A percentile compares a stretch with the other conserved stretches of the same genome.
Evolutionary conservation across 1,140 invertebrate genomes (phyloP).

Genomic region (Delia radicum): DNA sequence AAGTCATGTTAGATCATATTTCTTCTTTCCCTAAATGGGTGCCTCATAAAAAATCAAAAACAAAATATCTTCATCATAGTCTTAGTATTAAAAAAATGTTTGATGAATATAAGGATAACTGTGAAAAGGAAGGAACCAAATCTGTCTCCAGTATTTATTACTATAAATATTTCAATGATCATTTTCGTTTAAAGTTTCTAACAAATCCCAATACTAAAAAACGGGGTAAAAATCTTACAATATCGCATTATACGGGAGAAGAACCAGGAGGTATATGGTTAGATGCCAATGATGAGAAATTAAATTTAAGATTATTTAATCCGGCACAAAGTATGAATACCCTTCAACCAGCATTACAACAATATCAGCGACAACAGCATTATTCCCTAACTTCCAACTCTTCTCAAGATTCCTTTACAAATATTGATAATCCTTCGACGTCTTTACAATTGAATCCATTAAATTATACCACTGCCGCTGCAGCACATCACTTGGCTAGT

Average conservation of each 20-base stretch:
- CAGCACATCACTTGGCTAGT: too few relatives aligned
- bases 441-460: not conserved
- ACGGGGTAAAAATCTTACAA: not conserved
- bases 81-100: conserved; percentile 26
- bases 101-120: conserved; percentile 20
- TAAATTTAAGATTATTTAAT: not conserved
- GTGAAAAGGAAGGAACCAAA: not conserved
- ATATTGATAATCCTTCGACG: not conserved
- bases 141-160: not conserved
- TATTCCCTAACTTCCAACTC: not conserved
- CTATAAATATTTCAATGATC: conserved; percentile 16
- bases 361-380: too few relatives aligned
- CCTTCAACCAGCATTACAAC: too few relatives aligned
- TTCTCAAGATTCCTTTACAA: not conserved
- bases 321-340: not conserved
- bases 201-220: not conserved
- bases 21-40: conserved; percentile 25
- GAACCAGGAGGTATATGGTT: not conserved
- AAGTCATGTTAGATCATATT: conserved; percentile 14
- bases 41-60: conserved; percentile 25
- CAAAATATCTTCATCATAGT: conserved; percentile 17
- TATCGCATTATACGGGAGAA: not conserved
- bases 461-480: too few relatives aligned
- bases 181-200: conserved; percentile 11
- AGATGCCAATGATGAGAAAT: not conserved